Evolutionary conservation across 2,113 vertebrate species (phyloP).

Genomic region (Petroica traversi): DNA sequence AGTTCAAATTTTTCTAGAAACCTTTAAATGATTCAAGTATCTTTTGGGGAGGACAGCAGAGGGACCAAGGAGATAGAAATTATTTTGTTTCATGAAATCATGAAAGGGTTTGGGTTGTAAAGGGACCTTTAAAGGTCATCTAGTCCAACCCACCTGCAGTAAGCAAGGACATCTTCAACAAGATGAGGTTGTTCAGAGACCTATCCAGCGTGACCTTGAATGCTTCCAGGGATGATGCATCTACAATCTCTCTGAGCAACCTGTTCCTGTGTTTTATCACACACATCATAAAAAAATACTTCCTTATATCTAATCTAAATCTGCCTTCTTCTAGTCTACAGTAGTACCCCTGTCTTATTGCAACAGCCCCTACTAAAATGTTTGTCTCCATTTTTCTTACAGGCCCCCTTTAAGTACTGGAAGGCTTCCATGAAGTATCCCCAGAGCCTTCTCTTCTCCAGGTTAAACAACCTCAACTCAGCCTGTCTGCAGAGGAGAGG

Average conservation of each 20-base stretch:
- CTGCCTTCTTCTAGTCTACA: neutral
- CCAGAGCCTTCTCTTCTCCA: neutral
- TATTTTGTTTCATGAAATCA: neutral
- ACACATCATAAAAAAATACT: neutral
- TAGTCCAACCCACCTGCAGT: neutral
- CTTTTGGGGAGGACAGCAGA: neutral
- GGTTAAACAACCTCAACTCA: neutral
- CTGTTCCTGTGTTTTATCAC: neutral
- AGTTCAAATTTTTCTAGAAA: neutral
- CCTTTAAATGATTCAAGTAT: rapidly evolving
- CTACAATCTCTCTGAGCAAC: neutral
- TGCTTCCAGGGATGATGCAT: neutral
- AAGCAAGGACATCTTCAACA: neutral
- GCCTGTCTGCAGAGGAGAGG: rapidly evolving
- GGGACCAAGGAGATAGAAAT: rapidly evolving
- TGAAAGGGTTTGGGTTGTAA: neutral
- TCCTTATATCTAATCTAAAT: neutral
- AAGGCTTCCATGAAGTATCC: neutral
- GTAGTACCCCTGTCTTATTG: no score
- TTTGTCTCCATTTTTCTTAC: neutral
- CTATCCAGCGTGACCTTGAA: rapidly evolving
- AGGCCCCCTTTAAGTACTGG: neutral
- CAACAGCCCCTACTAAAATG: neutral
- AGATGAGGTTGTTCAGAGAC: neutral
- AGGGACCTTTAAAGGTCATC: neutral